A percentile compares a stretch with the other conserved stretches of the same genome.
Evolutionary conservation across 2,797 vertebrate species (phyloP).

Genomic region (Dicrostonyx torquatus): DNA sequence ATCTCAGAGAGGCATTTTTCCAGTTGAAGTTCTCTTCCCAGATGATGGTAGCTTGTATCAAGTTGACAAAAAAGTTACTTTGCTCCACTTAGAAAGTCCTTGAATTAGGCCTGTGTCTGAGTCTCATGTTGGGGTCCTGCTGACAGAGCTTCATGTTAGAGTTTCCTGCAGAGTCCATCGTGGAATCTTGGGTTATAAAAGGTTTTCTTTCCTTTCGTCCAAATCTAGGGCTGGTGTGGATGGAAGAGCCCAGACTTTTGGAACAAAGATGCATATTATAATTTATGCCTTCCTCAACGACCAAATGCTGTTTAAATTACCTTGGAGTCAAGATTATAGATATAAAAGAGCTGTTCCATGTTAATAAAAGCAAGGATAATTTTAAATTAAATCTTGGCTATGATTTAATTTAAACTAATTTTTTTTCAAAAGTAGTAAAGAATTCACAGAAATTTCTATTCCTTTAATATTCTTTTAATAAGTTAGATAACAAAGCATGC

Average conservation of each 20-base stretch:
- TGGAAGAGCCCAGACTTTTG: constrained; percentile 98
- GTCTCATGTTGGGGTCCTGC: not conserved
- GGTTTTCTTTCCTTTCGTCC: constrained; percentile 55
- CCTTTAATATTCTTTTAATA: constrained; percentile 65
- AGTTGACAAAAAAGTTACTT: constrained; percentile 12
- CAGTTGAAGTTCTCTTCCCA: not conserved
- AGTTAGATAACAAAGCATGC: constrained; percentile 48
- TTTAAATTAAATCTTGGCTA: constrained; percentile 35
- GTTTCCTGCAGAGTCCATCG: not conserved
- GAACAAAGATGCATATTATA: constrained; percentile 96
- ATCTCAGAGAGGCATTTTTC: not conserved
- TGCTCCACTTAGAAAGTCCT: constrained; percentile 25
- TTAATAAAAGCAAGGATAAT: constrained; percentile 70
- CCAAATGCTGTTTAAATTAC: constrained; percentile 89
- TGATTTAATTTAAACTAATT: constrained; percentile 49
- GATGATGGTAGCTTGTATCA: not conserved
- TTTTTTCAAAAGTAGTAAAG: constrained; percentile 10
- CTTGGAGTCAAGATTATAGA: constrained; percentile 23
- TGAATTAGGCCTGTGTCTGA: constrained; percentile 10
- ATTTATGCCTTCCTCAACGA: constrained; percentile 96
- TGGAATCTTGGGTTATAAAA: constrained; percentile 32
- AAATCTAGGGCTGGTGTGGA: constrained; percentile 95
- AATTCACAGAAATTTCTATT: constrained; percentile 18
- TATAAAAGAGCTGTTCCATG: constrained; percentile 33
- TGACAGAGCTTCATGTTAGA: not conserved